phyloP scores from a whole-genome alignment of 2,888 invertebrate genomes.

The Rhabditoides inermis region DNA sequence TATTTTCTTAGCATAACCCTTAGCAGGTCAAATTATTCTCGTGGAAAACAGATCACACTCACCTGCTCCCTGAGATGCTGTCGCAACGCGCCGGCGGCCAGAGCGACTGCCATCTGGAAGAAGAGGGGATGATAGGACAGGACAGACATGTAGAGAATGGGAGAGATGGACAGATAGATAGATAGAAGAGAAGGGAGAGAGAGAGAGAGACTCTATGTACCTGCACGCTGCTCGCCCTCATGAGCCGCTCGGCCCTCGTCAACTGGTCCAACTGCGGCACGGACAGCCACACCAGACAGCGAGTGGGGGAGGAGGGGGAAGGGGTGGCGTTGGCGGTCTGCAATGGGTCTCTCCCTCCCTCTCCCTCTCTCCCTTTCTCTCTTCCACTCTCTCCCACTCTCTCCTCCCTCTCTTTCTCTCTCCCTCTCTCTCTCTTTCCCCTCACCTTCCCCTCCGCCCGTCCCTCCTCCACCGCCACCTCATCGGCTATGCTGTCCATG shows the following conservation, averaged over 20 bases:
- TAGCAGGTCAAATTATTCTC: background rate
- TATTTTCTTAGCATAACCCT: too few relatives aligned
- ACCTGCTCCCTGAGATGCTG: conserved; percentile 16
- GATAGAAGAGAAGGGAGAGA: too few relatives aligned
- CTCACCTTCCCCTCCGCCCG: too few relatives aligned
- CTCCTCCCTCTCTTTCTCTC: background rate
- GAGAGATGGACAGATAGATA: too few relatives aligned
- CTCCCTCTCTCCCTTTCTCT: background rate
- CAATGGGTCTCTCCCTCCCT: too few relatives aligned
- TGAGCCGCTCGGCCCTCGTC: conserved; percentile 18
- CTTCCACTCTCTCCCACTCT: background rate
- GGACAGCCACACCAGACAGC: background rate
- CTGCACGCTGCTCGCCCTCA: conserved; percentile 15
- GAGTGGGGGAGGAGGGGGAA: background rate
- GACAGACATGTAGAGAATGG: too few relatives aligned
- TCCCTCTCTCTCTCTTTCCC: too few relatives aligned
- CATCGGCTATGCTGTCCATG: too few relatives aligned
- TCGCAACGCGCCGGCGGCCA: conserved; percentile 25
- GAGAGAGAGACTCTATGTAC: too few relatives aligned
- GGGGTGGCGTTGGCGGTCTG: background rate
- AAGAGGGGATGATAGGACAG: too few relatives aligned
- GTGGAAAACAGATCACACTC: background rate
- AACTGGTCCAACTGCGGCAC: conserved; percentile 6
- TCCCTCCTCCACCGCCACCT: too few relatives aligned
- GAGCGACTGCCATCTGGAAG: conserved; percentile 19